phyloP scores from a whole-genome alignment of 2,113 vertebrate species.

The Thamnaconus septentrionalis region DNA sequence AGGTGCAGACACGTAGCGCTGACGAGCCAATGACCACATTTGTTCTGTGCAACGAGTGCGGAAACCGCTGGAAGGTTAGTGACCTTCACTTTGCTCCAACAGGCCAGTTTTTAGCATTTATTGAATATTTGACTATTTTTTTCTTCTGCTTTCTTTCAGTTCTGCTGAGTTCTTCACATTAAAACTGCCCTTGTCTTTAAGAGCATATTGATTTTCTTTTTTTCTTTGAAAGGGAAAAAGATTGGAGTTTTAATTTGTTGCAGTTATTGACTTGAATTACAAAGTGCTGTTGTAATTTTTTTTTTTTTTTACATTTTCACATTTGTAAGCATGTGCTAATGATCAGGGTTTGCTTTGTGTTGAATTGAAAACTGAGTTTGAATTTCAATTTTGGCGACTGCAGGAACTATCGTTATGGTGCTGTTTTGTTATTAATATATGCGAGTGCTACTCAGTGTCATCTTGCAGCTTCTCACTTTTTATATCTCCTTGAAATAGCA shows the following conservation, averaged over 20 bases:
- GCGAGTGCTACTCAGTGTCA: too few species aligned
- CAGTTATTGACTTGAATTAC: slow-evolving; percentile 41
- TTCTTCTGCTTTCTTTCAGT: slow-evolving; percentile 61
- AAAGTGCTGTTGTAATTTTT: slow-evolving; percentile 53
- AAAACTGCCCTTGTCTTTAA: slow-evolving; percentile 3
- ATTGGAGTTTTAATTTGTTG: slow-evolving; percentile 41
- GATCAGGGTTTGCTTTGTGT: slow-evolving; percentile 28
- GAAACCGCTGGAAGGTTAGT: slow-evolving; percentile 96
- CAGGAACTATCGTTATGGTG: slow-evolving; percentile 19
- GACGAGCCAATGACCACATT: slow-evolving; percentile 99
- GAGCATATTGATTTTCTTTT: slow-evolving; percentile 21
- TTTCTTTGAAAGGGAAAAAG: slow-evolving; percentile 38
- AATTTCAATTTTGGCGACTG: slow-evolving; percentile 7
- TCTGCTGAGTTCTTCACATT: slow-evolving; percentile 70
- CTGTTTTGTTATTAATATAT: background rate
- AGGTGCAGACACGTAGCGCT: slow-evolving; percentile 96
- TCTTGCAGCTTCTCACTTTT: too few species aligned
- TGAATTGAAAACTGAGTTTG: slow-evolving; percentile 31
- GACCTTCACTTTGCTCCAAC: background rate
- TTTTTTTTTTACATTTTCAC: slow-evolving; percentile 30
- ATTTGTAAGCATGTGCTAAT: slow-evolving; percentile 55
- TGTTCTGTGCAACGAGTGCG: slow-evolving; percentile 96
- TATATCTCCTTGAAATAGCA: too few species aligned
- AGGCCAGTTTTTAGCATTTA: background rate
- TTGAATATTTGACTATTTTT: background rate